phyloP scores from a whole-genome alignment of 2,113 vertebrate genomes.

The Chionis minor region DNA sequence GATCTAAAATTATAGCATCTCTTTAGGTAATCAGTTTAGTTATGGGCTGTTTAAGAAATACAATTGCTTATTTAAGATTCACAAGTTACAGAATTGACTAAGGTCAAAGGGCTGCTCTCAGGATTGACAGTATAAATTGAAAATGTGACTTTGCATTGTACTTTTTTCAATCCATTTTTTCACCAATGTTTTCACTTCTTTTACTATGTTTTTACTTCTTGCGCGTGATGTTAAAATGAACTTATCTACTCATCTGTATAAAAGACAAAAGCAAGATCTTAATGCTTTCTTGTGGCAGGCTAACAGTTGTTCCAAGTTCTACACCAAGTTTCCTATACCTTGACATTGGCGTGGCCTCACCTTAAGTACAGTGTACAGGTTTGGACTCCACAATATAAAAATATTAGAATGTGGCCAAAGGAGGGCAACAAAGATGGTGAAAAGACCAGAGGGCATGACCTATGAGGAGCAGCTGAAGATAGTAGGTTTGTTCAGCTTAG shows the following conservation, averaged over 20 bases:
- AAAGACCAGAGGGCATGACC: background rate
- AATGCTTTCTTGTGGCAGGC: background rate
- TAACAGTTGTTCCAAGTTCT: background rate
- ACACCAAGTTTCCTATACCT: background rate
- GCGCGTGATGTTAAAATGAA: background rate
- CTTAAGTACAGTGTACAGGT: background rate
- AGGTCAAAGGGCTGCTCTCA: background rate
- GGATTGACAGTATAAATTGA: background rate
- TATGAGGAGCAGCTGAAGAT: background rate
- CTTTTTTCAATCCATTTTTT: background rate
- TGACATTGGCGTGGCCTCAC: accelerated
- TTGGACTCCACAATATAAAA: background rate
- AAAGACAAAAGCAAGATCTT: background rate
- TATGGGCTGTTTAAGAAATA: conserved; percentile 15
- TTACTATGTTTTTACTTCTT: background rate
- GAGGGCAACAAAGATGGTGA: background rate
- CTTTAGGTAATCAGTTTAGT: conserved; percentile 10
- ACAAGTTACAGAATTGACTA: background rate
- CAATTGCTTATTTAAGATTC: background rate
- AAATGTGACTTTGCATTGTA: background rate
- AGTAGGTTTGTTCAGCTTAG: background rate
- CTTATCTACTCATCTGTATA: background rate
- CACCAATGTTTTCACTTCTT: background rate
- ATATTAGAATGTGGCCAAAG: background rate
- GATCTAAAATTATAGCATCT: background rate